phyloP scores from a whole-genome alignment of 2,797 vertebrate genomes.

The Varecia variegata region DNA sequence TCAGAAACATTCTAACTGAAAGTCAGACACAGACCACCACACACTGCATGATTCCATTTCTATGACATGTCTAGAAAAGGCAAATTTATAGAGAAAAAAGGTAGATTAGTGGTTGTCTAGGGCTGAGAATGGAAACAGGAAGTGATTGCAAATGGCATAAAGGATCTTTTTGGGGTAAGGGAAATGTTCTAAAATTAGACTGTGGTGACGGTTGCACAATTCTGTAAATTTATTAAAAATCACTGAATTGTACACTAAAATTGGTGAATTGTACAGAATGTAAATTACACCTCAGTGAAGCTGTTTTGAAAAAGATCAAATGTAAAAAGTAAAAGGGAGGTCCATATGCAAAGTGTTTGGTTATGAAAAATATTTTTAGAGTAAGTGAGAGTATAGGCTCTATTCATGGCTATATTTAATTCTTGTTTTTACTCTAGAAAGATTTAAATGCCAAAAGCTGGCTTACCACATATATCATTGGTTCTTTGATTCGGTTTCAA shows the following conservation, averaged over 20 bases:
- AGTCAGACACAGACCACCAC: not conserved
- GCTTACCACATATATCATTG: not conserved
- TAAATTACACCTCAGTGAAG: not conserved
- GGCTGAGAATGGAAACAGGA: not conserved
- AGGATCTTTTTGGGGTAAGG: not conserved
- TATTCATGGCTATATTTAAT: not conserved
- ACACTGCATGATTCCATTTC: not conserved
- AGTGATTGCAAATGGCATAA: not conserved
- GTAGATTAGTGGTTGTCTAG: not conserved
- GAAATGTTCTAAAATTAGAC: not conserved
- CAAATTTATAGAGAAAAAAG: not conserved
- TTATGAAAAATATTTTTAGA: not conserved
- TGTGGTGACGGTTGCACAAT: not conserved
- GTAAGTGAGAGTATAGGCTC: not conserved
- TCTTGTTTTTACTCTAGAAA: not conserved
- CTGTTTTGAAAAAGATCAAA: not conserved
- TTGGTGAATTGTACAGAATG: not conserved
- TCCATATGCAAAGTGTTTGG: not conserved
- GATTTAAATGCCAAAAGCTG: not conserved
- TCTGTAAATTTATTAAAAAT: not conserved
- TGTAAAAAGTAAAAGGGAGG: not conserved
- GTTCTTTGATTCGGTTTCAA: slow-evolving; percentile 15
- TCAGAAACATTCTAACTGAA: not conserved
- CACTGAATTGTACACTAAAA: not conserved
- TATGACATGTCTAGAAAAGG: not conserved